Percentiles rank a stretch among this genome's conserved stretches.
Evolutionary conservation across 2,113 vertebrate genomes (phyloP).

Genomic region (Gobiocypris rarus): DNA sequence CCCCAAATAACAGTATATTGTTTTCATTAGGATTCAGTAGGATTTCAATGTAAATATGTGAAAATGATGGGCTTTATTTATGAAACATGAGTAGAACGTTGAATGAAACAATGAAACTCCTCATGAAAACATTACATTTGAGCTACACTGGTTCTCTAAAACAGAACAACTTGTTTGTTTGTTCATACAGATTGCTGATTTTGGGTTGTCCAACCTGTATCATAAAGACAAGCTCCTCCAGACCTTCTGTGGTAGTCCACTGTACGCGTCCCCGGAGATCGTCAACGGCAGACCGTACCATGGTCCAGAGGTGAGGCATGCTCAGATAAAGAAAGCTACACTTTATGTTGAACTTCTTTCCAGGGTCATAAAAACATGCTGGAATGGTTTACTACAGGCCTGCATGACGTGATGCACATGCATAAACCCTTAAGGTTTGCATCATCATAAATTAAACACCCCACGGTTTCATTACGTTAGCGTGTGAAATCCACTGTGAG

Average conservation of each 20-base stretch:
- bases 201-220: constrained; percentile 96
- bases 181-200: constrained; percentile 90
- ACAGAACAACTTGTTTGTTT: constrained; percentile 17
- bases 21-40: not conserved
- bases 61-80: not conserved
- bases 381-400: constrained; percentile 29
- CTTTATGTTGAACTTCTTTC: constrained; percentile 7
- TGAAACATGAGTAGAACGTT: not conserved
- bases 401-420: constrained; percentile 4
- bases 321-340: not conserved
- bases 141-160: not conserved
- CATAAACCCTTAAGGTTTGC: constrained; percentile 32
- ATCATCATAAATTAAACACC: constrained; percentile 38
- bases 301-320: constrained; percentile 87
- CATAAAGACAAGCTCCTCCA: constrained; percentile 97
- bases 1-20: not conserved
- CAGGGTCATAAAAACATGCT: constrained; percentile 24
- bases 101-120: too few relatives aligned
- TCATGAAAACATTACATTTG: not conserved
- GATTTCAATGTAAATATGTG: not conserved
- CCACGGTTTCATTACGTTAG: constrained; percentile 27
- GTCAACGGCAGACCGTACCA: constrained; percentile 96
- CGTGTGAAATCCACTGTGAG: constrained; percentile 27
- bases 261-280: constrained; percentile 97
- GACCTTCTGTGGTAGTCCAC: constrained; percentile 97